Conservation (phyloP, 1,140 invertebrate species). For the Drosophila ananassae region DNA sequence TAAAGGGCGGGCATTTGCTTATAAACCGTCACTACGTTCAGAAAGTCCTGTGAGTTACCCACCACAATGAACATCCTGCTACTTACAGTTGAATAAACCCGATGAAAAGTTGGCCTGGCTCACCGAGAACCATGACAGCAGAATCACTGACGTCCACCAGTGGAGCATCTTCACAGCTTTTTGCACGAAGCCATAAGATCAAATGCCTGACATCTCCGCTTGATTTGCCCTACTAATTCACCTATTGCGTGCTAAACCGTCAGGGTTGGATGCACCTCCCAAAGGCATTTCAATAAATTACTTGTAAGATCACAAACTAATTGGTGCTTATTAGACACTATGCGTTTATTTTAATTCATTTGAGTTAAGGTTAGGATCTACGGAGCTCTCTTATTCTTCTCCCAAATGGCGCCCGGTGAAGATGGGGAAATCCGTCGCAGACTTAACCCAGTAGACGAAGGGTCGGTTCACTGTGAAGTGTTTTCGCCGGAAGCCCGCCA, state of each 20-base stretch:
- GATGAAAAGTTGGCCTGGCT: slow-evolving; percentile 2
- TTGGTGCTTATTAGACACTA: slow-evolving; percentile 25
- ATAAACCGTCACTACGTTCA: slow-evolving; percentile 52
- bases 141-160: not conserved
- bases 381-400: not conserved
- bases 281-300: slow-evolving; percentile 60
- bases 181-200: slow-evolving; percentile 19
- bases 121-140: not conserved
- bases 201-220: slow-evolving; percentile 34
- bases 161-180: slow-evolving; percentile 22
- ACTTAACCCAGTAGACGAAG: slow-evolving; percentile 56
- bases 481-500: slow-evolving; percentile 44
- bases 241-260: slow-evolving; percentile 43
- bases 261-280: slow-evolving; percentile 42
- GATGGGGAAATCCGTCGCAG: slow-evolving; percentile 35
- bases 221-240: slow-evolving; percentile 28
- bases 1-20: slow-evolving; percentile 84
- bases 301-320: slow-evolving; percentile 19
- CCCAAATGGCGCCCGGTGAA: slow-evolving; percentile 53
- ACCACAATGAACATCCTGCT: not conserved
- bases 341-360: slow-evolving; percentile 39
- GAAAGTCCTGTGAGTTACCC: not conserved
- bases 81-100: slow-evolving; percentile 61
- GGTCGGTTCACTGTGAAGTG: slow-evolving; percentile 58
- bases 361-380: slow-evolving; percentile 1